A percentile compares a stretch with the other conserved stretches of the same genome.
Conservation (phyloP, 2,888 invertebrate genomes). For the Torymus auratus region DNA sequence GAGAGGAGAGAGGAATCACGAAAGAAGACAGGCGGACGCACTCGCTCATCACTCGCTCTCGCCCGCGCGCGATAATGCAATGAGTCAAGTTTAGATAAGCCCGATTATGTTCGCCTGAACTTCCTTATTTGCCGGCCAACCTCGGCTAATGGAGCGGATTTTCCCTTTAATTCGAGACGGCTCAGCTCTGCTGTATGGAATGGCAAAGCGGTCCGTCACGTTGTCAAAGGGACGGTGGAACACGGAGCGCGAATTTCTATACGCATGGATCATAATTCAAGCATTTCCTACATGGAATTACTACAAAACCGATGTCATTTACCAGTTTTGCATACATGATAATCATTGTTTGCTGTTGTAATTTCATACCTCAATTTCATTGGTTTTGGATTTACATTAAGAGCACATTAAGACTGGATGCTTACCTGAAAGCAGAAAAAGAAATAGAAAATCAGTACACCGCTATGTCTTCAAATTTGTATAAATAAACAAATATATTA, state of each 20-base stretch:
- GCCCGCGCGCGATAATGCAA: constrained; percentile 42
- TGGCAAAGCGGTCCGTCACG: too few species aligned
- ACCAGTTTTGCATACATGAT: too few species aligned
- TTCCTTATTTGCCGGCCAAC: constrained; percentile 42
- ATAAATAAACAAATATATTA: constrained; percentile 9
- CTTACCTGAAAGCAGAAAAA: constrained; percentile 53
- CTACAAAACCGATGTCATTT: too few species aligned
- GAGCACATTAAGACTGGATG: background rate
- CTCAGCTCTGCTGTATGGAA: too few species aligned
- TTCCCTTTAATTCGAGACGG: constrained; percentile 25
- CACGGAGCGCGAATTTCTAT: too few species aligned
- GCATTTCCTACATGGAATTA: too few species aligned
- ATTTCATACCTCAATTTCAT: too few species aligned
- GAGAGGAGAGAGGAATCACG: constrained; percentile 35
- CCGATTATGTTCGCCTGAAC: constrained; percentile 43
- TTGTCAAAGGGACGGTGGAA: too few species aligned
- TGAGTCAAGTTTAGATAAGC: constrained; percentile 56
- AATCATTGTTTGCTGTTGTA: too few species aligned
- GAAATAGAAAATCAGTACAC: constrained; percentile 20
- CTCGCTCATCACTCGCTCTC: background rate
- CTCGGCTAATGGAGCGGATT: constrained; percentile 39
- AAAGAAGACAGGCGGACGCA: constrained; percentile 17
- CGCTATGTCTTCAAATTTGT: constrained; percentile 33
- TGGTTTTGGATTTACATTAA: too few species aligned
- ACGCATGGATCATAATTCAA: too few species aligned